Evolutionary conservation across 2,797 vertebrate genomes (phyloP).

Genomic region (Enteromius fasciolatus): DNA sequence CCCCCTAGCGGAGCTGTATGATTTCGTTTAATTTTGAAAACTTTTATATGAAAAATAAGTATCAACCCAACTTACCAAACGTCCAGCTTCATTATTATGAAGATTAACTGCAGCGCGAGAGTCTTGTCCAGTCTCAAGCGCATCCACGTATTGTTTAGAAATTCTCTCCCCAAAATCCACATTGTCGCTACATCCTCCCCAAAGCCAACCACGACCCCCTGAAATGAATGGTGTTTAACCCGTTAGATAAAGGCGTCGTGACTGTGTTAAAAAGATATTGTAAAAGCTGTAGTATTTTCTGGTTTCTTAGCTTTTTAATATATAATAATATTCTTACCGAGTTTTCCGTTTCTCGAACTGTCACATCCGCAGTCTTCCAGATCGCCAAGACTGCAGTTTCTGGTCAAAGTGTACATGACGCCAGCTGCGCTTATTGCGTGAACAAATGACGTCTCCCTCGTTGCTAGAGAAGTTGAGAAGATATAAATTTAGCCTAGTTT

Average conservation of each 20-base stretch:
- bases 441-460: constrained; percentile 92
- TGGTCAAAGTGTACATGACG: constrained; percentile 92
- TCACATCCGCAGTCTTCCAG: constrained; percentile 95
- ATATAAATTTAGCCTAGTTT: background rate
- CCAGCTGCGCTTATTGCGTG: constrained; percentile 96
- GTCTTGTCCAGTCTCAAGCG: constrained; percentile 91
- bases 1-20: background rate
- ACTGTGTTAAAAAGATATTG: background rate
- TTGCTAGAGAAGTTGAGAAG: constrained; percentile 76
- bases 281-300: background rate
- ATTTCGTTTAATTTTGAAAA: background rate
- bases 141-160: constrained; percentile 93
- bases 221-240: background rate
- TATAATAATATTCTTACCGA: constrained; percentile 74
- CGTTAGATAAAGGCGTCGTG: background rate
- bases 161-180: constrained; percentile 93
- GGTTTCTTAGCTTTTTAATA: background rate
- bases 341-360: constrained; percentile 87
- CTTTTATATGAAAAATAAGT: background rate
- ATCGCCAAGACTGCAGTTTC: constrained; percentile 95
- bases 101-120: constrained; percentile 93
- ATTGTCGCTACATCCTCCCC: constrained; percentile 98
- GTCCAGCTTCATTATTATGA: constrained; percentile 94
- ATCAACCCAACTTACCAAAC: constrained; percentile 82
- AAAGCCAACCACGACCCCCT: constrained; percentile 97